phyloP scores from a whole-genome alignment of 2,888 invertebrate genomes.

The Arge pagana region DNA sequence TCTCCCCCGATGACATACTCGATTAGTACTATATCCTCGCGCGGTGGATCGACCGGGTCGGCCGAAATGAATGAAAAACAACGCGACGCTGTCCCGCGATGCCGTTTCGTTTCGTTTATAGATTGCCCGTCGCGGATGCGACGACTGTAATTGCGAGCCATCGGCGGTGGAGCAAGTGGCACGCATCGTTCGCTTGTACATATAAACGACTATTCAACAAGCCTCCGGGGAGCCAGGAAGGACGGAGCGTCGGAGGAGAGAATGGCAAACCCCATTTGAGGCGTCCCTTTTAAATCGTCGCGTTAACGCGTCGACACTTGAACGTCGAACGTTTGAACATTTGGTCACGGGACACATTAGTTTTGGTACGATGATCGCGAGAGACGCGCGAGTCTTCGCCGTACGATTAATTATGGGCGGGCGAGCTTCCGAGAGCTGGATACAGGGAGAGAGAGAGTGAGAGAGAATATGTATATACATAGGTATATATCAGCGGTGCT shows the following conservation, averaged over 20 bases:
- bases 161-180: not conserved
- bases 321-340: constrained; percentile 18
- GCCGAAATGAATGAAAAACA: no score
- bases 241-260: not conserved
- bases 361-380: constrained; percentile 12
- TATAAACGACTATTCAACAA: constrained; percentile 13
- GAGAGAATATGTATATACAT: no score
- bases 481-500: no score
- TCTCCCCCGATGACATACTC: no score
- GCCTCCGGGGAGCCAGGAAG: not conserved
- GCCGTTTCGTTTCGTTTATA: no score
- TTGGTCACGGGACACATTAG: constrained; percentile 12
- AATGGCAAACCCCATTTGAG: not conserved
- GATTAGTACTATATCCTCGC: no score
- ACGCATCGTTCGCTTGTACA: not conserved
- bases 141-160: not conserved
- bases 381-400: not conserved
- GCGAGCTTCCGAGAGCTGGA: no score
- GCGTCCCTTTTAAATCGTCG: constrained; percentile 14
- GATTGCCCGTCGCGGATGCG: no score
- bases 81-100: no score
- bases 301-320: constrained; percentile 18
- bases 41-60: no score
- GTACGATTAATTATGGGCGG: no score
- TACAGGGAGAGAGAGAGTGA: no score